These are phyloP conservation scores for Odontocolon sp. DNA, from an alignment of 2,888 invertebrate species.

Conservation along the genomic window DNA sequence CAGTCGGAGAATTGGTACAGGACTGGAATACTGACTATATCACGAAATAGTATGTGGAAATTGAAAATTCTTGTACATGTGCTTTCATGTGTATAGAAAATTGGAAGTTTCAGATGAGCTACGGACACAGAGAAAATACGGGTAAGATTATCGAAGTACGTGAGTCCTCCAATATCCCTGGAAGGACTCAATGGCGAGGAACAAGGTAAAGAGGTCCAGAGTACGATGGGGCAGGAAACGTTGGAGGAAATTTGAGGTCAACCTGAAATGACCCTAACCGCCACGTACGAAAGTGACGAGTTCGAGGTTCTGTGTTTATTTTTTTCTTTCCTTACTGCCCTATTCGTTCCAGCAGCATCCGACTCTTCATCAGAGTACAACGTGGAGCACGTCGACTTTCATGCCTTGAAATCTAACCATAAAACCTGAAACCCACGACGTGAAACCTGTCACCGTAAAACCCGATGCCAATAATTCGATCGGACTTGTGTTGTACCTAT, in stretches of 20 bases:
- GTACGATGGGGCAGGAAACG: not conserved
- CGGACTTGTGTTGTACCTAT: not conserved
- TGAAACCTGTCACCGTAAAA: conserved; percentile 37
- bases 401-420: not conserved
- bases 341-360: no score
- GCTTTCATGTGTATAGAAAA: no score
- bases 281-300: not conserved
- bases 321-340: not conserved
- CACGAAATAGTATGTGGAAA: no score
- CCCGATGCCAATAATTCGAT: conserved; percentile 31
- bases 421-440: conserved; percentile 27
- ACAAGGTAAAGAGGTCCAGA: not conserved
- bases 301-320: not conserved
- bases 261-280: not conserved
- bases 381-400: not conserved
- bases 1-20: not conserved
- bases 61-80: no score
- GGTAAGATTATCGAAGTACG: conserved; percentile 9
- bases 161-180: not conserved
- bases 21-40: no score
- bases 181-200: no score
- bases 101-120: no score
- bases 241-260: not conserved
- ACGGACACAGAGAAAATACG: no score
- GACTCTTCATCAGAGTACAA: not conserved